These are phyloP conservation scores for Elanoides forficatus DNA, from an alignment of 2,113 vertebrate species.

Conservation along the genomic window DNA sequence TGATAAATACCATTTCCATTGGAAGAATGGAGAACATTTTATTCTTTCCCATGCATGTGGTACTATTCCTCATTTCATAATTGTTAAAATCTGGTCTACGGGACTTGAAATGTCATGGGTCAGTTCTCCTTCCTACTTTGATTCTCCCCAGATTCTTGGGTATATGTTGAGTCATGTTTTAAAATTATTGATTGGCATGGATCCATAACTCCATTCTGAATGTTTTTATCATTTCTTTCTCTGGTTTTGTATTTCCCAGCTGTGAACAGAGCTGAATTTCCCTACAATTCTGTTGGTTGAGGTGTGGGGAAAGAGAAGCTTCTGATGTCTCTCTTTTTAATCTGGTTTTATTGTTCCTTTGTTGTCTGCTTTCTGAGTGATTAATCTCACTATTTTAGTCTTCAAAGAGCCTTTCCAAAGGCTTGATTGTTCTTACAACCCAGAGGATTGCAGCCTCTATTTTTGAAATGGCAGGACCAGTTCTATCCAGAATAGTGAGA, in stretches of 20 bases:
- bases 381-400: slow-evolving; percentile 17
- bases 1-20: neutral
- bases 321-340: neutral
- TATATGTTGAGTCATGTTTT: neutral
- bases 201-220: neutral
- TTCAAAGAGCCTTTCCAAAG: neutral
- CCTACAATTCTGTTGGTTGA: neutral
- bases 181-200: neutral
- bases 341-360: slow-evolving; percentile 24
- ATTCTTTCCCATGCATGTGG: neutral
- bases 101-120: neutral
- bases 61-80: neutral
- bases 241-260: neutral
- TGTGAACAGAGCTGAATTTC: neutral
- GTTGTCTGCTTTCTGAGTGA: neutral
- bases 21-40: neutral
- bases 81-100: neutral
- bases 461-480: neutral
- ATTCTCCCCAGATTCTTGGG: neutral
- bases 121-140: neutral
- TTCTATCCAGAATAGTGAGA: neutral
- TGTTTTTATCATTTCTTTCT: neutral
- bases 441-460: neutral
- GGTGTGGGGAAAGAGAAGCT: neutral
- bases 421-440: neutral